Base-by-base conservation (phyloP, 30 jellyfish, hydroid and myxozoan species). In the Mastigias papua region DNA sequence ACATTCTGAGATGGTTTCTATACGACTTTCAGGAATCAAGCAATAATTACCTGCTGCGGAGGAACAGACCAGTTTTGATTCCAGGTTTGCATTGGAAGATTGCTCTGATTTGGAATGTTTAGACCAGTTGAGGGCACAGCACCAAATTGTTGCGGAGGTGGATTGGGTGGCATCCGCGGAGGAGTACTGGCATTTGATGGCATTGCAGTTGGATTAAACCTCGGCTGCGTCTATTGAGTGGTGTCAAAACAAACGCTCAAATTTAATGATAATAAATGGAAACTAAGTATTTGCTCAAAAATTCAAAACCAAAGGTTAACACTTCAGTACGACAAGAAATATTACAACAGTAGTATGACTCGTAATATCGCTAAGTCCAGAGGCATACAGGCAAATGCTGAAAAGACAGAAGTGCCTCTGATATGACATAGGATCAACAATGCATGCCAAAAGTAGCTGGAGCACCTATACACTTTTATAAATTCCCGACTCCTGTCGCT, bases 101-200 rank as follows among this genome's bases (percentile, higher is more conserved):
- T 70, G 16, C 6, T 75, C 50, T 75, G 86, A 26, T 49, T 34
- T 19, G 86, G 87, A 78, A 54, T 21, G 34, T 57, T 70, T 28
- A 48, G 81, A 34, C 54, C 62, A 3, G 80, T 25, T 33, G 83
- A 30, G 9, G 71, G 93, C 27, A 72, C 63, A 26, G 67, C n/a
- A 35, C 80, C 86, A 63, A 69, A 84, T 64, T 58, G 87, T 64
- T 58, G 87, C 79, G 60, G 93, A 5, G 87, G 93, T n/a, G 62
- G 86, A 20, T 27, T 57, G 51, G 78, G 46, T 21, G 93, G 86
- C 34, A 57, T 78, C 23, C 61, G 61, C 23, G 77, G 73, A 10
- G 83, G 82, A 63, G 74, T 42, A 76, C 57, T 58, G 50, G 71
- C 26, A n/a, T 57, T 84, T 20, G 93, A 11, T 4, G 80, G 81